Evolutionary conservation across 2,888 invertebrate species (phyloP).

Genomic region (Hedya salicella): DNA sequence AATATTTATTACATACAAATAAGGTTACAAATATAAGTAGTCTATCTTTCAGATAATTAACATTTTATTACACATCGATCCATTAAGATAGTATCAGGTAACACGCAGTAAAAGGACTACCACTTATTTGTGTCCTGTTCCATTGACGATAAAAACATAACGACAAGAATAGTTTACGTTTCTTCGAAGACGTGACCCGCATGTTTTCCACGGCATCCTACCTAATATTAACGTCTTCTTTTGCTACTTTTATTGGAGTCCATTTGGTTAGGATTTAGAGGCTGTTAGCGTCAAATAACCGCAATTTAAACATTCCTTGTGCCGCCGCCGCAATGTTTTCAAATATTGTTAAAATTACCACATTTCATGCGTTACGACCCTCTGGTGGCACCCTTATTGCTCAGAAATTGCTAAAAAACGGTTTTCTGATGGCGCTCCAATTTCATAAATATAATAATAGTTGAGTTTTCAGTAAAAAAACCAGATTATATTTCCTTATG

Average conservation of each 20-base stretch:
- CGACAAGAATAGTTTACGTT: slow-evolving; percentile 23
- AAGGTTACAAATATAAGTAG: no score
- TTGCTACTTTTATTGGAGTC: slow-evolving; percentile 66
- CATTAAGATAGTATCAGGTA: background rate
- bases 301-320: slow-evolving; percentile 58
- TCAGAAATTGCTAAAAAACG: slow-evolving; percentile 46
- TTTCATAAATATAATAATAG: slow-evolving; percentile 9
- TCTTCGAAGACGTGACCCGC: slow-evolving; percentile 27
- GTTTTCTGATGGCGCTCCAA: slow-evolving; percentile 39
- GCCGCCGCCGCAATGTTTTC: slow-evolving; percentile 59
- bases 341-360: slow-evolving; percentile 64
- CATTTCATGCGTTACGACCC: slow-evolving; percentile 59
- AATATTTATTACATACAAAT: no score
- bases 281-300: slow-evolving; percentile 65
- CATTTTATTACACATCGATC: background rate
- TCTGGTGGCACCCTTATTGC: slow-evolving; percentile 49
- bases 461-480: background rate
- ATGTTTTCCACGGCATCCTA: slow-evolving; percentile 23
- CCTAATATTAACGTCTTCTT: slow-evolving; percentile 53
- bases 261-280: slow-evolving; percentile 65
- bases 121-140: slow-evolving; percentile 10
- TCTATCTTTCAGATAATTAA: no score
- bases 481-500: no score
- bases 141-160: slow-evolving; percentile 26
- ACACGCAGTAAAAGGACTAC: slow-evolving; percentile 9